A percentile compares a stretch with the other conserved stretches of the same genome.
Conservation (phyloP, 2,797 vertebrate species). For the Danio aesculapii region DNA sequence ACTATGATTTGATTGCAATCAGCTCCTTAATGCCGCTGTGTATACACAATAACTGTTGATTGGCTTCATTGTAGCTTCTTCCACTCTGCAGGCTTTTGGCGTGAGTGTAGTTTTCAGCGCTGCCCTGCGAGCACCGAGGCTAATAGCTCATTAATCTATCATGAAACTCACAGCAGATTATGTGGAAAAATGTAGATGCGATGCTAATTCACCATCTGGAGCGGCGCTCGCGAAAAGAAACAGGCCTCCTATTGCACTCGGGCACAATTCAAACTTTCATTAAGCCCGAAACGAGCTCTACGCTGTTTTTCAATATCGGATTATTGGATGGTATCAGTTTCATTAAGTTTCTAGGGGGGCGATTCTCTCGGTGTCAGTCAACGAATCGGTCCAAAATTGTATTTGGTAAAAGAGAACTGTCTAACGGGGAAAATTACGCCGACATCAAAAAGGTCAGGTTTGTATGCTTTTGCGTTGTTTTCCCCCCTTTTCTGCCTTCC, state of each 20-base stretch:
- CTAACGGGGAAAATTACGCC: conserved; percentile 56
- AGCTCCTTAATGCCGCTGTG: conserved; percentile 6
- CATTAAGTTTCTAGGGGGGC: conserved; percentile 56
- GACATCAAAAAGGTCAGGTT: conserved; percentile 66
- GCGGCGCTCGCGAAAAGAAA: conserved; percentile 38
- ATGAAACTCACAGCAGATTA: conserved; percentile 59
- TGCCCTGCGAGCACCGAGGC: conserved; percentile 45
- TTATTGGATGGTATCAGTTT: conserved; percentile 63
- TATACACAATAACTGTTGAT: conserved; percentile 10
- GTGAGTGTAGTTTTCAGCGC: conserved; percentile 16
- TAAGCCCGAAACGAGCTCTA: conserved; percentile 52
- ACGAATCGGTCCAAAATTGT: conserved; percentile 56
- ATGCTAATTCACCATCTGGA: conserved; percentile 64
- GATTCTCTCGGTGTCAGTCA: conserved; percentile 63
- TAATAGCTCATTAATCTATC: conserved; percentile 62
- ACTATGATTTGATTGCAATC: neutral
- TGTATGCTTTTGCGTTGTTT: conserved; percentile 62
- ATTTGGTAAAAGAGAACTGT: conserved; percentile 58
- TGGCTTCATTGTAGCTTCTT: conserved; percentile 18
- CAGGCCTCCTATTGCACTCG: conserved; percentile 32
- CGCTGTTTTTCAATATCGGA: conserved; percentile 59
- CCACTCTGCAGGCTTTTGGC: neutral
- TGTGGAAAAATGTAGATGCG: conserved; percentile 61
- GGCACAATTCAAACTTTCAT: conserved; percentile 60
- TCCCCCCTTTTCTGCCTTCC: conserved; percentile 54